A percentile compares a stretch with the other conserved stretches of the same genome.
Conservation (phyloP, 2,888 invertebrate species). For the Euphydryas editha region DNA sequence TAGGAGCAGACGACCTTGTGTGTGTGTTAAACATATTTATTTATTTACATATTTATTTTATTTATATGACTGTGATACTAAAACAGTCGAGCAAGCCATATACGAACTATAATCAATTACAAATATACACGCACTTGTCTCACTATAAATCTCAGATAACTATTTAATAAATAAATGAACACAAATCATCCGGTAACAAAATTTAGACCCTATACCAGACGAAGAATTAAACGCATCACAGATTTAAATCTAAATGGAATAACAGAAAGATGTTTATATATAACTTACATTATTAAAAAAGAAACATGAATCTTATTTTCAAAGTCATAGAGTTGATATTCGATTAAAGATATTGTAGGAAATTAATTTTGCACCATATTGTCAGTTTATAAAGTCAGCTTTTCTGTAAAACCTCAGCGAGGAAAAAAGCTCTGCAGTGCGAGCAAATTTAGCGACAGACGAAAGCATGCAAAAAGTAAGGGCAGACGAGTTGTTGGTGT, state of each 20-base stretch:
- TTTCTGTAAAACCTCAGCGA: conserved; percentile 31
- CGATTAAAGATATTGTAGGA: conserved; percentile 23
- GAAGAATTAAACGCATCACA: conserved; percentile 59
- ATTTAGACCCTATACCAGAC: conserved; percentile 50
- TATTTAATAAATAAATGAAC: conserved; percentile 7
- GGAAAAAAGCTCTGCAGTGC: conserved; percentile 43
- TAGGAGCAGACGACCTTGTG: too few relatives aligned
- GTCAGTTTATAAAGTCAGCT: conserved; percentile 35
- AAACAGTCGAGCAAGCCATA: too few relatives aligned
- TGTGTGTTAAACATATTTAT: too few relatives aligned
- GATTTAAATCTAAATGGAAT: conserved; percentile 58
- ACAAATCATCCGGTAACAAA: conserved; percentile 46
- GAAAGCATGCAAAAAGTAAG: conserved; percentile 36
- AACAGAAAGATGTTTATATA: conserved; percentile 41
- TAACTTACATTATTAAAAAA: not conserved
- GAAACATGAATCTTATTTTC: not conserved
- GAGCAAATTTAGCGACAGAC: conserved; percentile 64
- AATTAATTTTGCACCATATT: conserved; percentile 36
- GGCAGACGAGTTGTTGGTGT: conserved; percentile 28
- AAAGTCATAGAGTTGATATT: conserved; percentile 44
- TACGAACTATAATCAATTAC: too few relatives aligned
- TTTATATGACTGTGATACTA: too few relatives aligned
- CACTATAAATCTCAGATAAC: not conserved
- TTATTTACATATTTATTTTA: too few relatives aligned
- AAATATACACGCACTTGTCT: too few relatives aligned